phyloP scores from a whole-genome alignment of 2,888 invertebrate species.

The Oxyscelio sp. region DNA sequence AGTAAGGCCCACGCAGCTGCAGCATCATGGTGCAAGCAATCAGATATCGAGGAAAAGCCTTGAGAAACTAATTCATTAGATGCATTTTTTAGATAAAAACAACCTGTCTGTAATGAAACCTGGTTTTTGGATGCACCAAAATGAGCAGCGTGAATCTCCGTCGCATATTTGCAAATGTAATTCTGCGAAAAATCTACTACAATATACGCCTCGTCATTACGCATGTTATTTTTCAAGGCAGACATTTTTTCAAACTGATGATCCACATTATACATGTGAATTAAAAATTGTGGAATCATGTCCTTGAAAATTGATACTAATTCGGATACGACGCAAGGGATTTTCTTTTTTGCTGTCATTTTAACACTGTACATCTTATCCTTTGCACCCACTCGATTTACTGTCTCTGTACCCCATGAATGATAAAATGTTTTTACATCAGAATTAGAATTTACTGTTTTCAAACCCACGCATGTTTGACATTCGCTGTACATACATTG shows the following conservation, averaged over 20 bases:
- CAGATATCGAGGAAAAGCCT: slow-evolving; percentile 17
- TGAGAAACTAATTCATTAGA: background rate
- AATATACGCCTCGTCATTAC: background rate
- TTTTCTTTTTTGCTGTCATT: slow-evolving; percentile 21
- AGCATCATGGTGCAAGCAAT: slow-evolving; percentile 51
- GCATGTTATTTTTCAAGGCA: background rate
- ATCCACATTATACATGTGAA: slow-evolving; percentile 5
- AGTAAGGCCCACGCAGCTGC: slow-evolving; percentile 39
- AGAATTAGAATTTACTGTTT: background rate
- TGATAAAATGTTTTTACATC: slow-evolving; percentile 11
- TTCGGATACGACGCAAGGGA: no score
- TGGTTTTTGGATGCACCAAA: slow-evolving; percentile 25
- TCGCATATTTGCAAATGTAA: background rate
- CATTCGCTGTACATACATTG: slow-evolving; percentile 32
- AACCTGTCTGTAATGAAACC: slow-evolving; percentile 40
- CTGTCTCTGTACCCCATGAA: slow-evolving; percentile 17
- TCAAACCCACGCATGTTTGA: slow-evolving; percentile 9
- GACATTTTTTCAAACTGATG: slow-evolving; percentile 15
- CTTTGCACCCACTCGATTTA: slow-evolving; percentile 11
- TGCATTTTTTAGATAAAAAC: slow-evolving; percentile 39
- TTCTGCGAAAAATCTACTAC: slow-evolving; percentile 6
- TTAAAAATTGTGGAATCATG: slow-evolving; percentile 26
- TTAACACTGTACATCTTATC: slow-evolving; percentile 19
- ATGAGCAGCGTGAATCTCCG: background rate
- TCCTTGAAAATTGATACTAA: no score